phyloP scores from a whole-genome alignment of 2,888 invertebrate genomes.

The Sinodicranocentrus sp. region DNA sequence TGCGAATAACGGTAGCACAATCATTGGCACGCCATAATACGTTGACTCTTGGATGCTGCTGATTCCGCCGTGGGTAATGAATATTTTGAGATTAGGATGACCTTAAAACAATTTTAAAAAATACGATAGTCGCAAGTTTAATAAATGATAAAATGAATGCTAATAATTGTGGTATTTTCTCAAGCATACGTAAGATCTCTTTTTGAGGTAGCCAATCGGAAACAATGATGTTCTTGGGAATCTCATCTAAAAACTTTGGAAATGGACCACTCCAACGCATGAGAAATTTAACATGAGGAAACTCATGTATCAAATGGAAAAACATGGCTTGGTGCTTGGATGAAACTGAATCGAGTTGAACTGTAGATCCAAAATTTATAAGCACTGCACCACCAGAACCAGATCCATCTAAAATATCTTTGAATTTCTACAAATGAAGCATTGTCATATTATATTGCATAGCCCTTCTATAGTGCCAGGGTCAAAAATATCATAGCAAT shows the following conservation, averaged over 20 bases:
- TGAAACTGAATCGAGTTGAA: conserved; percentile 70
- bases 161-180: conserved; percentile 7
- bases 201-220: conserved; percentile 76
- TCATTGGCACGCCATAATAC: conserved; percentile 72
- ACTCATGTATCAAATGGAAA: conserved; percentile 71
- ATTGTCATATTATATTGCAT: neutral
- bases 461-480: no score
- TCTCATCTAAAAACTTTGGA: conserved; percentile 60
- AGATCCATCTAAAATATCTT: conserved; percentile 71
- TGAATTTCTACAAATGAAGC: conserved; percentile 45
- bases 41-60: conserved; percentile 75
- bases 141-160: no score
- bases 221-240: conserved; percentile 69
- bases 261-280: conserved; percentile 74
- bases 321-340: conserved; percentile 69
- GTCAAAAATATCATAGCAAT: neutral
- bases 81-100: conserved; percentile 71
- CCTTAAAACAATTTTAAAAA: conserved; percentile 40
- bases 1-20: conserved; percentile 73
- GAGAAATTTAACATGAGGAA: conserved; percentile 70
- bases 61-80: conserved; percentile 74
- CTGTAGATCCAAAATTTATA: conserved; percentile 75
- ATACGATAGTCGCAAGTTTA: neutral
- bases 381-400: conserved; percentile 72
- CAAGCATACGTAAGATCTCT: conserved; percentile 71